Evolutionary conservation across 2,113 vertebrate genomes (phyloP).

Genomic region (Nyctibius bracteatus): DNA sequence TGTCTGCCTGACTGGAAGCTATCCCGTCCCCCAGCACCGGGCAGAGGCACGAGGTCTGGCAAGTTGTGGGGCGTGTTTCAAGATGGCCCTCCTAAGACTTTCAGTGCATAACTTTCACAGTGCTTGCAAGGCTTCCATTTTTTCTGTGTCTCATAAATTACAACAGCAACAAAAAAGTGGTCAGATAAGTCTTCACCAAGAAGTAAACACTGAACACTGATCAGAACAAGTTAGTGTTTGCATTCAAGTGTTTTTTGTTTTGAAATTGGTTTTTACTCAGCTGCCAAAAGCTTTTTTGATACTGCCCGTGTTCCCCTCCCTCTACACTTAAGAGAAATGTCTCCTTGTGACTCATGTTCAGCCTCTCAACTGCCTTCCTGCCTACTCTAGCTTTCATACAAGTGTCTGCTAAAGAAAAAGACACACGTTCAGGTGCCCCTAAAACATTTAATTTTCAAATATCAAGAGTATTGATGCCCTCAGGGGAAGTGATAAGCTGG

Average conservation of each 20-base stretch:
- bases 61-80: not conserved
- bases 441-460: slow-evolving; percentile 34
- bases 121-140: not conserved
- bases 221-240: not conserved
- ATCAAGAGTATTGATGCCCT: not conserved
- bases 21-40: not conserved
- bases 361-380: not conserved
- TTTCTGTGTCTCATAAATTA: not conserved
- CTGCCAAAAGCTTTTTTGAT: not conserved
- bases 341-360: not conserved
- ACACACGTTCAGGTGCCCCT: slow-evolving; percentile 8
- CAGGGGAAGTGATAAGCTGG: not conserved
- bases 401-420: slow-evolving; percentile 34
- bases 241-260: not conserved
- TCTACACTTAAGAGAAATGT: not conserved
- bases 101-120: not conserved
- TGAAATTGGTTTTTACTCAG: not conserved
- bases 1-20: not conserved
- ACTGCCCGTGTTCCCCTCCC: not conserved
- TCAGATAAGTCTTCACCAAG: not conserved
- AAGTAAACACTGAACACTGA: not conserved
- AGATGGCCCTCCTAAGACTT: not conserved
- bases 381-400: not conserved
- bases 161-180: not conserved
- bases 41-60: not conserved